phyloP scores from a whole-genome alignment of 2,797 vertebrate genomes.

The Melanotaenia parkinsoni region DNA sequence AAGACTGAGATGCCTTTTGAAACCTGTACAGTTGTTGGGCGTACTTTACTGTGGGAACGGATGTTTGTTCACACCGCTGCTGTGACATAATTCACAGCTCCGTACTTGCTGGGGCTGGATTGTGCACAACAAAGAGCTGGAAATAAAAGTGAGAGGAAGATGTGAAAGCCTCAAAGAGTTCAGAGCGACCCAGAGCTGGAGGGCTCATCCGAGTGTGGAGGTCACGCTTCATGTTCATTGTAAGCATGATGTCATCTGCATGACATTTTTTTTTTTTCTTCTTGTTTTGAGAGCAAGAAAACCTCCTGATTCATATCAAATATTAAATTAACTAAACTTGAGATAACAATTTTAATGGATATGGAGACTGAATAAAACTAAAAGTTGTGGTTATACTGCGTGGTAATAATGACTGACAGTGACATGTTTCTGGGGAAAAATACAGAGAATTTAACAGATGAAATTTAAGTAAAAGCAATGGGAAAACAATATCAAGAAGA shows the following conservation, averaged over 20 bases:
- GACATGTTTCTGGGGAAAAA: background rate
- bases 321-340: background rate
- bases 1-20: slow-evolving; percentile 21
- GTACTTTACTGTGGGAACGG: slow-evolving; percentile 3
- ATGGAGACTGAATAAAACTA: too few species aligned
- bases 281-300: background rate
- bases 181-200: slow-evolving; percentile 44
- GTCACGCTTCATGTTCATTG: slow-evolving; percentile 29
- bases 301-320: background rate
- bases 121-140: background rate
- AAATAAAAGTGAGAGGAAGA: slow-evolving; percentile 20
- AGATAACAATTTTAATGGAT: too few species aligned
- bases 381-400: too few species aligned
- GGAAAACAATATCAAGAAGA: background rate
- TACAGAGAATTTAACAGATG: too few species aligned
- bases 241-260: slow-evolving; percentile 16
- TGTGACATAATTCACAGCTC: slow-evolving; percentile 34
- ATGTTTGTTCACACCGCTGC: slow-evolving; percentile 6
- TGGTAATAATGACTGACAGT: too few species aligned
- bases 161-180: slow-evolving; percentile 21
- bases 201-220: slow-evolving; percentile 20
- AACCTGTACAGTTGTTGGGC: slow-evolving; percentile 16
- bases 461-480: too few species aligned
- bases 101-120: background rate
- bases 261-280: slow-evolving; percentile 33